Evolutionary conservation across 2,888 invertebrate species (phyloP).

Genomic region (Tineola bisselliella): DNA sequence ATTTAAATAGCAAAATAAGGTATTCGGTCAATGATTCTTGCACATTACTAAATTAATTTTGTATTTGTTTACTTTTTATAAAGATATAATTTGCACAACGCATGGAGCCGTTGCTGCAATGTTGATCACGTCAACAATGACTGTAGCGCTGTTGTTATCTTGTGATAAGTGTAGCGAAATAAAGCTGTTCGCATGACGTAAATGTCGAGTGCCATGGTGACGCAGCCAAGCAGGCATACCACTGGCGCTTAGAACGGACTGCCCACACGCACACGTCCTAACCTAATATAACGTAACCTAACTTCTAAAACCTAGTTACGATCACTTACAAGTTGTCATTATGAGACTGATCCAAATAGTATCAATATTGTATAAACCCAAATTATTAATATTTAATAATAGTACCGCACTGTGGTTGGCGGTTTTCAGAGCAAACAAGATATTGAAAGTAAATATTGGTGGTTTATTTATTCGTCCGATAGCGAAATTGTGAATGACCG

Average conservation of each 20-base stretch:
- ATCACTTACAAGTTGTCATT: no score
- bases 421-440: neutral
- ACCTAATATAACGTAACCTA: no score
- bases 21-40: no score
- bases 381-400: no score
- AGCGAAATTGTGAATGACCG: slow-evolving; percentile 9
- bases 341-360: no score
- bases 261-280: neutral
- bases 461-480: slow-evolving; percentile 8
- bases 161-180: neutral
- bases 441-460: neutral
- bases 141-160: neutral
- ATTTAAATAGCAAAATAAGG: no score
- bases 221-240: neutral
- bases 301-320: no score
- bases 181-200: neutral
- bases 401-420: neutral
- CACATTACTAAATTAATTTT: no score
- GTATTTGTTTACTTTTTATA: no score
- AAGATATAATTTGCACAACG: neutral
- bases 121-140: neutral
- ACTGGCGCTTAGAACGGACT: neutral
- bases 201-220: neutral
- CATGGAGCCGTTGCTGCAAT: neutral
- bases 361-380: no score